These are phyloP conservation scores for Protaetia brevitarsis DNA, from an alignment of 1,140 invertebrate genomes.

Conservation along the genomic window DNA sequence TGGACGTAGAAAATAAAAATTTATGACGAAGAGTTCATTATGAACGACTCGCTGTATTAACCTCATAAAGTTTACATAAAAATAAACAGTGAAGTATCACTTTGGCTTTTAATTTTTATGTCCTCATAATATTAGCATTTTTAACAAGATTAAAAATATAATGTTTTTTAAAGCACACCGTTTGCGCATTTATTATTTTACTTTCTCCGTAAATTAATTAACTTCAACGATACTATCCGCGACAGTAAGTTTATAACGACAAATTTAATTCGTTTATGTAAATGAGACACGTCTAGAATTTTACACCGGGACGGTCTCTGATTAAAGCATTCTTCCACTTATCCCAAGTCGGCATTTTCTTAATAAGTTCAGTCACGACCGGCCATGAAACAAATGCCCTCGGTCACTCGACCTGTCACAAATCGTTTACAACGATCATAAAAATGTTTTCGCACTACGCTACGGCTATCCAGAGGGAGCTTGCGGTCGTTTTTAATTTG, in stretches of 20 bases:
- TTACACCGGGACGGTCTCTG: not conserved
- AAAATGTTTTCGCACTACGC: constrained; percentile 13
- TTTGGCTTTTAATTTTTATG: not conserved
- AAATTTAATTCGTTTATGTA: constrained; percentile 3
- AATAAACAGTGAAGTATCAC: no score
- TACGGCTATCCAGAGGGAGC: not conserved
- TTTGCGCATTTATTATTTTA: not conserved
- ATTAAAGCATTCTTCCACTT: not conserved
- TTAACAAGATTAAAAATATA: not conserved
- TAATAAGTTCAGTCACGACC: constrained; percentile 5
- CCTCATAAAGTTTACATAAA: no score
- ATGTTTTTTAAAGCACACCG: not conserved
- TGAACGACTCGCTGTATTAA: no score
- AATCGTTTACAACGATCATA: constrained; percentile 18
- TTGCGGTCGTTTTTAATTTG: constrained; percentile 11
- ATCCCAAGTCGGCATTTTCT: not conserved
- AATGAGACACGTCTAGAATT: not conserved
- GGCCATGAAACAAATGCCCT: constrained; percentile 8
- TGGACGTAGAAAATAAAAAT: not conserved
- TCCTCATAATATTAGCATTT: not conserved
- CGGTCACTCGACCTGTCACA: constrained; percentile 14
- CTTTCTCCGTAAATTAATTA: constrained; percentile 12
- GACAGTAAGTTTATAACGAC: not conserved
- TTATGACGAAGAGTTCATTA: no score
- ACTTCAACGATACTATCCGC: not conserved